These are phyloP conservation scores for Cephus cinctus DNA, from an alignment of 1,140 invertebrate genomes.

Conservation along the genomic window DNA sequence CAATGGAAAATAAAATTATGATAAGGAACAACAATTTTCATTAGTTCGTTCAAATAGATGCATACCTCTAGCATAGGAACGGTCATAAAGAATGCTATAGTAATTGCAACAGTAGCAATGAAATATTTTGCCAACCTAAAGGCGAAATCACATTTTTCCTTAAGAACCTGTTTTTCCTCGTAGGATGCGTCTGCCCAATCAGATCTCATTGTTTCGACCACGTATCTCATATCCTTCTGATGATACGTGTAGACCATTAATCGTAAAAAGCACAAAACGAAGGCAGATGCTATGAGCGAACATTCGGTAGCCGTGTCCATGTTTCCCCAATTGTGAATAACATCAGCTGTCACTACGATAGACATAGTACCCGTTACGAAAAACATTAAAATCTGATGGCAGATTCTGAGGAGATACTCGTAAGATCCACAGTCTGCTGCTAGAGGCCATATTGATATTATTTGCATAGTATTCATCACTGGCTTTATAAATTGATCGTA, in stretches of 20 bases:
- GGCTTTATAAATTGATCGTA: slow-evolving; percentile 30
- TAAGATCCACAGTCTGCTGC: slow-evolving; percentile 6
- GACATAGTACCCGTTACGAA: background rate
- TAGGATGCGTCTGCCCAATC: slow-evolving; percentile 27
- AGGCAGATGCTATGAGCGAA: slow-evolving; percentile 18
- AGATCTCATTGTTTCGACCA: slow-evolving; percentile 29
- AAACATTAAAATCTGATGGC: slow-evolving; percentile 13
- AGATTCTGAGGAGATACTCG: background rate
- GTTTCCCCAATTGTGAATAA: slow-evolving; percentile 21
- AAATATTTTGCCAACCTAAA: slow-evolving; percentile 36
- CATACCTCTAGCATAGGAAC: slow-evolving; percentile 32
- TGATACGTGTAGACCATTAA: slow-evolving; percentile 21
- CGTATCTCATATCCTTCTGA: slow-evolving; percentile 26
- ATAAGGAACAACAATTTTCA: too few species aligned
- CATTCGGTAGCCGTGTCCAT: slow-evolving; percentile 35
- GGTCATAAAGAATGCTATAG: slow-evolving; percentile 15
- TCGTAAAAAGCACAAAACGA: slow-evolving; percentile 25
- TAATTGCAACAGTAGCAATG: slow-evolving; percentile 20
- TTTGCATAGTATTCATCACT: slow-evolving; percentile 10
- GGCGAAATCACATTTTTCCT: slow-evolving; percentile 26
- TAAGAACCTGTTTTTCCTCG: slow-evolving; percentile 23
- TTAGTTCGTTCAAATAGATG: too few species aligned
- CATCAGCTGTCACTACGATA: slow-evolving; percentile 12
- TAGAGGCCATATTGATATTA: slow-evolving; percentile 31
- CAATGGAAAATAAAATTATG: too few species aligned